These are phyloP conservation scores for Yoshiicerus persimilis DNA, from an alignment of 1,140 invertebrate genomes.

Conservation along the genomic window DNA sequence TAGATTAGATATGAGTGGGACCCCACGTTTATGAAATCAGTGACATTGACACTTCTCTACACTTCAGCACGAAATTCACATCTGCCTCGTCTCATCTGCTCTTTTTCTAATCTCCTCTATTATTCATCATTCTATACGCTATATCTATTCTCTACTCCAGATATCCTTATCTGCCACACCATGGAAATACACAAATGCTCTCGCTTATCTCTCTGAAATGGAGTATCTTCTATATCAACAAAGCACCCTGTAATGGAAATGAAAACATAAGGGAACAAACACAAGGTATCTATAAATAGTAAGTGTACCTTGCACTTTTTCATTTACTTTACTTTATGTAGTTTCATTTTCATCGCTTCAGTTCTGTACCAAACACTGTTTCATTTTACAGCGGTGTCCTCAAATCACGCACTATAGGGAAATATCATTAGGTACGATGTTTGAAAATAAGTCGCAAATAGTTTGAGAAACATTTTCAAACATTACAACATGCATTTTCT, in stretches of 20 bases:
- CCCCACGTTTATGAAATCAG: not conserved
- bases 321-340: too few species aligned
- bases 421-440: too few species aligned
- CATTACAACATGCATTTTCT: too few species aligned
- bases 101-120: constrained; percentile 17
- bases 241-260: not conserved
- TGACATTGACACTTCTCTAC: constrained; percentile 1
- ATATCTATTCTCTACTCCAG: not conserved
- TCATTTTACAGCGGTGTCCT: too few species aligned
- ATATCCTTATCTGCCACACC: not conserved
- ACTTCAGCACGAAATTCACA: not conserved
- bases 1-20: not conserved
- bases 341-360: too few species aligned
- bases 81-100: constrained; percentile 7
- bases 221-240: not conserved
- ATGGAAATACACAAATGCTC: not conserved
- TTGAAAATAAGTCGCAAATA: too few species aligned
- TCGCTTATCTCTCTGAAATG: not conserved
- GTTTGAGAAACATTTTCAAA: too few species aligned
- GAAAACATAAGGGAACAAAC: not conserved
- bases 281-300: not conserved
- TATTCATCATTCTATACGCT: not conserved
- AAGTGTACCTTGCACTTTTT: too few species aligned
- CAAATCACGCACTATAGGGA: too few species aligned
- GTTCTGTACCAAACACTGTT: too few species aligned